phyloP scores from a whole-genome alignment of 2,113 vertebrate genomes.

The Phylloscopus trochilus region DNA sequence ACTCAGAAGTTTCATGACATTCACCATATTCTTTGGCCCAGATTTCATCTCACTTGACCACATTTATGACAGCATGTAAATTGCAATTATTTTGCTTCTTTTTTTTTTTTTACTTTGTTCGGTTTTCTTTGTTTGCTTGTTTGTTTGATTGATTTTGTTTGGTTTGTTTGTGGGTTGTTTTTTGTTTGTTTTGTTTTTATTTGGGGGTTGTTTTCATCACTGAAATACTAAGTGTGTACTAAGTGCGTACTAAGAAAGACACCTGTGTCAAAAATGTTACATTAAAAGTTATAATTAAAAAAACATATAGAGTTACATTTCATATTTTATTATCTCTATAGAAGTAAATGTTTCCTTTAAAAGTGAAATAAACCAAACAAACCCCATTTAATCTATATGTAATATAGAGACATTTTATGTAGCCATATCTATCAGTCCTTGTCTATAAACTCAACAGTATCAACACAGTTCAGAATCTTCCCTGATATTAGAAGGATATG shows the following conservation, averaged over 20 bases:
- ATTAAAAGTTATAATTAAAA: neutral
- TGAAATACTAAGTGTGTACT: neutral
- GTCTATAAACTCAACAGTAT: neutral
- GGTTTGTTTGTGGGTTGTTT: no score
- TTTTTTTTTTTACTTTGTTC: neutral
- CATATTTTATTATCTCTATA: neutral
- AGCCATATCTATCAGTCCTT: neutral
- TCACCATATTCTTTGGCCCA: rapidly evolving
- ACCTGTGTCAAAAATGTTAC: neutral
- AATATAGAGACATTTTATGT: neutral
- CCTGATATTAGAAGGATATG: neutral
- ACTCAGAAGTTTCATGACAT: neutral
- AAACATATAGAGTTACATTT: neutral
- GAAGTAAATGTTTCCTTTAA: neutral
- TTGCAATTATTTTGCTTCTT: neutral
- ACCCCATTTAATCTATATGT: rapidly evolving
- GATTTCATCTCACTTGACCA: neutral
- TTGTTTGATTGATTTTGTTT: neutral
- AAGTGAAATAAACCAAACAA: neutral
- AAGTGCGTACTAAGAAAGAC: neutral
- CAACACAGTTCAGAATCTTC: neutral
- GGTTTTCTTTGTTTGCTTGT: neutral
- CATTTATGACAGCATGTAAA: neutral
- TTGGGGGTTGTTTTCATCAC: neutral
- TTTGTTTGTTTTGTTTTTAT: neutral